Evolutionary conservation across 2,113 vertebrate species (phyloP).

Genomic region (Tor tambroides): DNA sequence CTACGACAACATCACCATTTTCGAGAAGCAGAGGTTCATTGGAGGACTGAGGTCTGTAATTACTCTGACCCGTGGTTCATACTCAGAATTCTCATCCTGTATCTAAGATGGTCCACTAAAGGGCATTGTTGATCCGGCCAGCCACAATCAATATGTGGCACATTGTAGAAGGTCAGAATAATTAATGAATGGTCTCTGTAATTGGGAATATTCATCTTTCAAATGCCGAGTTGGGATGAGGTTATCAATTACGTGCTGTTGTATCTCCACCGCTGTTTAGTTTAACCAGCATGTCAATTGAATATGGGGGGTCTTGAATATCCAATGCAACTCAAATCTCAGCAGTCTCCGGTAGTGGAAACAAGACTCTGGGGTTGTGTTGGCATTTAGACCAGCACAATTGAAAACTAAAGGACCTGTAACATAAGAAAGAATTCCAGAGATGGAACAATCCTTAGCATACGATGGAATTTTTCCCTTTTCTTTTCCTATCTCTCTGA

Average conservation of each 20-base stretch:
- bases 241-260: conserved; percentile 66
- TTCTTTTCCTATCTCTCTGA: neutral
- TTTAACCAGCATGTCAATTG: conserved; percentile 20
- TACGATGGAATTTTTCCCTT: neutral
- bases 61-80: neutral
- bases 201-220: conserved; percentile 78
- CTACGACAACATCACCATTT: conserved; percentile 83
- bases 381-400: conserved; percentile 6
- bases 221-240: conserved; percentile 64
- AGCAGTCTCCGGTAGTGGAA: conserved; percentile 40
- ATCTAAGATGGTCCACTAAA: conserved; percentile 65
- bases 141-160: conserved; percentile 69
- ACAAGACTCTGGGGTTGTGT: conserved; percentile 30
- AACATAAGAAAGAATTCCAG: conserved; percentile 47
- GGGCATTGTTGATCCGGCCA: conserved; percentile 65
- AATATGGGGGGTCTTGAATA: conserved; percentile 15
- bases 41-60: conserved; percentile 84
- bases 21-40: conserved; percentile 81
- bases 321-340: conserved; percentile 21
- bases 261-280: conserved; percentile 2
- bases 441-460: neutral
- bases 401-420: neutral
- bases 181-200: conserved; percentile 70
- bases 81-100: conserved; percentile 57
- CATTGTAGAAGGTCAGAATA: conserved; percentile 73